Percentiles rank a stretch among this genome's conserved stretches.
Conservation (phyloP, 30 jellyfish, hydroid and myxozoan species). For the Turritopsis rubra region DNA sequence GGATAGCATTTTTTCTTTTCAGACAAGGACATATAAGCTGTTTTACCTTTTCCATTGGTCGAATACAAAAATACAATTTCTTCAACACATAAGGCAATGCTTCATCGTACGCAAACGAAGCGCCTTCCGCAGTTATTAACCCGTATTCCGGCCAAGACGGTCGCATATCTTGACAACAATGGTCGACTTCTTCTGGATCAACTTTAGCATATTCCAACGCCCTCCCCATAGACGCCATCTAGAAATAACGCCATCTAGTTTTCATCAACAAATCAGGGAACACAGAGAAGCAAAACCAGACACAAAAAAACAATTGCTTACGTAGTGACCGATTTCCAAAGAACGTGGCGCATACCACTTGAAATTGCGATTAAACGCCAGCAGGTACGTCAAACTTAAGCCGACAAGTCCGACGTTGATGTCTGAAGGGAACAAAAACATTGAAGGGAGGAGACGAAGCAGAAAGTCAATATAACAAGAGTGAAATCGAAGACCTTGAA, state of each 20-base stretch:
- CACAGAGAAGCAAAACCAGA: not conserved
- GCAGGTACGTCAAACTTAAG: slow-evolving; percentile 43
- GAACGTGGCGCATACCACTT: slow-evolving; percentile 74
- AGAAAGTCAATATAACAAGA: not conserved
- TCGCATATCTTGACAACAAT: slow-evolving; percentile 2
- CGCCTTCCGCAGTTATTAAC: slow-evolving; percentile 58
- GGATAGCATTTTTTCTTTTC: no score
- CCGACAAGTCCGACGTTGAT: slow-evolving; percentile 48
- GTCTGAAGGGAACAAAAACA: slow-evolving; percentile 16
- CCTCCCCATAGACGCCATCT: slow-evolving; percentile 87
- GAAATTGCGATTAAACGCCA: slow-evolving; percentile 45
- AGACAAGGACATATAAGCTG: not conserved
- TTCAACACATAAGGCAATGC: slow-evolving; percentile 63
- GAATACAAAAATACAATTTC: slow-evolving; percentile 35
- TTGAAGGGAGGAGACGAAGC: not conserved
- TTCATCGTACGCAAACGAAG: slow-evolving; percentile 66
- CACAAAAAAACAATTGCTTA: slow-evolving; percentile 23
- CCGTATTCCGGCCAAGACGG: slow-evolving; percentile 73
- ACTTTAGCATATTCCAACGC: slow-evolving; percentile 55
- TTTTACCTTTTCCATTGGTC: slow-evolving; percentile 48
- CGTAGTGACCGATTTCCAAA: slow-evolving; percentile 56
- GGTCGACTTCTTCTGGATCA: slow-evolving; percentile 53
- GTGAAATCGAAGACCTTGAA: not conserved
- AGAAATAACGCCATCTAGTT: not conserved
- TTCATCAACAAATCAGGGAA: not conserved